Conservation (phyloP, 2,888 invertebrate species). For the Lochmaea capreae region DNA sequence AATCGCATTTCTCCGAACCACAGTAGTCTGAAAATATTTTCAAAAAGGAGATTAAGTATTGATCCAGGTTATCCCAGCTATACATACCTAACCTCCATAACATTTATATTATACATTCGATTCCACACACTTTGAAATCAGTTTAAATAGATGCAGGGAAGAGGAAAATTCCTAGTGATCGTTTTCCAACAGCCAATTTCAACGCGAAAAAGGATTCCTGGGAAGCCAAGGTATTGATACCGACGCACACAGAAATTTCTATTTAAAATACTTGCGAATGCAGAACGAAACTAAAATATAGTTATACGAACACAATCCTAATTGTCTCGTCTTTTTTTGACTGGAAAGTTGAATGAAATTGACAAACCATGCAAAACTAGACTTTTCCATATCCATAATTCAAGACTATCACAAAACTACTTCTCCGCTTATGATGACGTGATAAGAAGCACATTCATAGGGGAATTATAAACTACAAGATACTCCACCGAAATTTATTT, state of each 20-base stretch:
- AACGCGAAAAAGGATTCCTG: constrained; percentile 29
- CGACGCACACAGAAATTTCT: constrained; percentile 20
- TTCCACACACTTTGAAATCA: constrained; percentile 34
- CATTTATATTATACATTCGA: constrained; percentile 35
- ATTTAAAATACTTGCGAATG: constrained; percentile 20
- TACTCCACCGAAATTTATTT: constrained; percentile 33
- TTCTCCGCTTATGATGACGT: not conserved
- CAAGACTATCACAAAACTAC: not conserved
- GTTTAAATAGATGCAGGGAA: constrained; percentile 33
- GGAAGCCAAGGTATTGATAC: constrained; percentile 28
- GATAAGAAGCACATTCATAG: constrained; percentile 25
- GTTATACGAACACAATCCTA: not conserved
- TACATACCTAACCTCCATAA: constrained; percentile 30
- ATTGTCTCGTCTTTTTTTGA: too few species aligned
- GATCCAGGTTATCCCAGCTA: constrained; percentile 13
- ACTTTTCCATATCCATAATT: too few species aligned
- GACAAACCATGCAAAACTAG: not conserved
- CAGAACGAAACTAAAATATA: not conserved
- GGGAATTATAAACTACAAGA: constrained; percentile 36
- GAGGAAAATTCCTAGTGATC: constrained; percentile 32
- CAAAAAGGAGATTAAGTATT: constrained; percentile 34
- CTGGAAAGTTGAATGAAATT: not conserved
- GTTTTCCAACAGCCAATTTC: constrained; percentile 35
- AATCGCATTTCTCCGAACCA: too few species aligned
- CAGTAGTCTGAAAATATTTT: not conserved